A percentile compares a stretch with the other conserved stretches of the same genome.
phyloP scores from a whole-genome alignment of 2,888 invertebrate species.

The Hypselothyrea guttata region DNA sequence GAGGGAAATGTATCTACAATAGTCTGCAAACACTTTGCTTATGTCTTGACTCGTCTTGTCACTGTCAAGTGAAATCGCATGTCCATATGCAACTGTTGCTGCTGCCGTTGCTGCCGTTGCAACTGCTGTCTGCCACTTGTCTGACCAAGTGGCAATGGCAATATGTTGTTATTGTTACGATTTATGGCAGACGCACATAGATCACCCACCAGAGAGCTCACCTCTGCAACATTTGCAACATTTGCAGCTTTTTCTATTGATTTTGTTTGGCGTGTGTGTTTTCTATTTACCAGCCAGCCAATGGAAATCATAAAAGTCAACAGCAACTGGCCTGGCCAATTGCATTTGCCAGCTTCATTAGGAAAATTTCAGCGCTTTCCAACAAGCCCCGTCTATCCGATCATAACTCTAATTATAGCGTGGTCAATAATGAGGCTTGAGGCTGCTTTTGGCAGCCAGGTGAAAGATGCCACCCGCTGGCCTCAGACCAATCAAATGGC shows the following conservation, averaged over 20 bases:
- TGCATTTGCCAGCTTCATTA: constrained; percentile 64
- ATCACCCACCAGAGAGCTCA: constrained; percentile 44
- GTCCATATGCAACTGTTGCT: constrained; percentile 39
- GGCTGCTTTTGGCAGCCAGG: constrained; percentile 59
- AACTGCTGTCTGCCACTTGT: constrained; percentile 53
- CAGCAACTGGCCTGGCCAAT: constrained; percentile 37
- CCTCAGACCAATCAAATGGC: constrained; percentile 4
- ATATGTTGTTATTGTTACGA: constrained; percentile 69
- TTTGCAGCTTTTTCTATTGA: constrained; percentile 67
- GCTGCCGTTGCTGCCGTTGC: constrained; percentile 14
- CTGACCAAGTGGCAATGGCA: constrained; percentile 56
- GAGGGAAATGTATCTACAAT: constrained; percentile 45
- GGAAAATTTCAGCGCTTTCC: constrained; percentile 71
- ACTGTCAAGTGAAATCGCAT: constrained; percentile 70
- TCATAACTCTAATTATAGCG: constrained; percentile 37
- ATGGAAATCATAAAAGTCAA: constrained; percentile 78
- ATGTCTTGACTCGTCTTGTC: constrained; percentile 23
- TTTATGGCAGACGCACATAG: constrained; percentile 74
- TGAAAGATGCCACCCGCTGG: constrained; percentile 60
- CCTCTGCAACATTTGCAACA: constrained; percentile 28
- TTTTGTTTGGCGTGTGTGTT: constrained; percentile 55
- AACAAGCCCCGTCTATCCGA: constrained; percentile 44
- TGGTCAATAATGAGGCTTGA: constrained; percentile 47
- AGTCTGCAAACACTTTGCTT: constrained; percentile 45
- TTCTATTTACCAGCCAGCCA: constrained; percentile 69